Conservation (phyloP, 2,113 vertebrate species). For the Scolopax mira region DNA sequence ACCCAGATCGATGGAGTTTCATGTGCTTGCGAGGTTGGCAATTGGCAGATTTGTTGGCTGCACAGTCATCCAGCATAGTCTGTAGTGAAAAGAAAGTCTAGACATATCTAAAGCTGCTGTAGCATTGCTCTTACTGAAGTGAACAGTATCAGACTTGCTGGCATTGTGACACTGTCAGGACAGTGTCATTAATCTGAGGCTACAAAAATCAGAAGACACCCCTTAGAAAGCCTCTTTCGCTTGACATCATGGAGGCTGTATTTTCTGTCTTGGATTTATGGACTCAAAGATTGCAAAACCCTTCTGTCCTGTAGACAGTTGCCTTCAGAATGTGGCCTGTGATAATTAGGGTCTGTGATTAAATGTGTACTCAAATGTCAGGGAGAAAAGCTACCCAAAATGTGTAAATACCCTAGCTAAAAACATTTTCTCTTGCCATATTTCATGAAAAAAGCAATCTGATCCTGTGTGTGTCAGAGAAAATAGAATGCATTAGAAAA, state of each 20-base stretch:
- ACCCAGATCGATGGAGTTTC: background rate
- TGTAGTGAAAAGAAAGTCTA: background rate
- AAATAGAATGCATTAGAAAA: background rate
- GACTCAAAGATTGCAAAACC: background rate
- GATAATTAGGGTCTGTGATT: background rate
- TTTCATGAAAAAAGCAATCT: background rate
- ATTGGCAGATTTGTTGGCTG: background rate
- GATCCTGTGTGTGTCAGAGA: background rate
- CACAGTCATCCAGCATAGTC: background rate
- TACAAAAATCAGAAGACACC: background rate
- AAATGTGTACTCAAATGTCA: background rate
- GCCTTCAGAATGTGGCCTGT: background rate
- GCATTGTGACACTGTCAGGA: too few relatives aligned
- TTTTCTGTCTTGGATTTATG: background rate
- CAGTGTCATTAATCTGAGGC: background rate
- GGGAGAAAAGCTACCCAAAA: background rate
- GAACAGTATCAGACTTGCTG: background rate
- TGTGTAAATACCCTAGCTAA: background rate
- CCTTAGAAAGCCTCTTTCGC: background rate
- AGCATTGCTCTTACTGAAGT: background rate
- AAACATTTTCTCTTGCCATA: background rate
- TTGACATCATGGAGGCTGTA: background rate
- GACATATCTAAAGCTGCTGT: background rate
- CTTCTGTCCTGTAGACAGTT: background rate
- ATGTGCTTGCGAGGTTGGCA: background rate